Conservation (phyloP, 2,888 invertebrate genomes). For the Argyra leucocephala region DNA sequence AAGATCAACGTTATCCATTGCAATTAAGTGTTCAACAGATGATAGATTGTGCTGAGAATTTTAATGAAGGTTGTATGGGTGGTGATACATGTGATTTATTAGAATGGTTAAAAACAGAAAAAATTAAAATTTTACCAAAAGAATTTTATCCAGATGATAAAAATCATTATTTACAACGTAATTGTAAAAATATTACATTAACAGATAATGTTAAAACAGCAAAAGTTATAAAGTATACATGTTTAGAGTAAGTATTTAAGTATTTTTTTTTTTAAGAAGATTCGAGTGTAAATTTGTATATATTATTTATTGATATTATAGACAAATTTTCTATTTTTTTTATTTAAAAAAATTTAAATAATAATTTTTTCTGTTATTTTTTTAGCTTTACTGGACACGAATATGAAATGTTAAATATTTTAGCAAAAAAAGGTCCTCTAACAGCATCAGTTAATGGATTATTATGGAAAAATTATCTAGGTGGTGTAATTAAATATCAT, state of each 20-base stretch:
- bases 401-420: conserved; percentile 28
- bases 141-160: conserved; percentile 51
- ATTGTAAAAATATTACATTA: conserved; percentile 1
- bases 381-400: conserved; percentile 24
- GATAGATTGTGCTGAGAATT: conserved; percentile 68
- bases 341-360: background rate
- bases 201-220: conserved; percentile 14
- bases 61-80: conserved; percentile 66
- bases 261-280: no score
- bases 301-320: no score
- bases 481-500: conserved; percentile 72
- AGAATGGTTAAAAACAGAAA: conserved; percentile 56
- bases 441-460: conserved; percentile 73
- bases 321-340: no score
- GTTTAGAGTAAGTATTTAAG: conserved; percentile 22
- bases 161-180: conserved; percentile 11
- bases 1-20: no score
- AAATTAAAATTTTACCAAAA: conserved; percentile 50
- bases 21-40: conserved; percentile 58
- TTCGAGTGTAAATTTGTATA: no score
- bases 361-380: conserved; percentile 14
- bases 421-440: conserved; percentile 67
- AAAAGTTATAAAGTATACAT: conserved; percentile 20
- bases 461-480: conserved; percentile 77
- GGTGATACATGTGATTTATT: conserved; percentile 72